Percentiles rank a stretch among this genome's conserved stretches.
Evolutionary conservation across 2,888 invertebrate genomes (phyloP).

Genomic region (Hemaris fuciformis): DNA sequence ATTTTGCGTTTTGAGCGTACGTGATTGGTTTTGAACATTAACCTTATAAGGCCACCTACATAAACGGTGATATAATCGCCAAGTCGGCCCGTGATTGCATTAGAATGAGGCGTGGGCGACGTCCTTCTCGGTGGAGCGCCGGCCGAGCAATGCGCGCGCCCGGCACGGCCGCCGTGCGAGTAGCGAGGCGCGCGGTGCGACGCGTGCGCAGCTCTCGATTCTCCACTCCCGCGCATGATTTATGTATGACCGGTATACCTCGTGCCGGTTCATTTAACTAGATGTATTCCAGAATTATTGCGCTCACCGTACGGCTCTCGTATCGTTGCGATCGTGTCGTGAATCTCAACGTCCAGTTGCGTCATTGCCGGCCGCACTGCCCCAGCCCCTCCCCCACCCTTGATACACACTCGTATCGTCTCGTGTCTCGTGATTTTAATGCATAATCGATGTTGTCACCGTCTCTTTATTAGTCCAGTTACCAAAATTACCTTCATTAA

Average conservation of each 20-base stretch:
- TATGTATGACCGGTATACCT: constrained; percentile 67
- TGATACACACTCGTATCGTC: background rate
- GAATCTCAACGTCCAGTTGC: constrained; percentile 49
- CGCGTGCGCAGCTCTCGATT: constrained; percentile 48
- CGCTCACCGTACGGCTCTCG: constrained; percentile 58
- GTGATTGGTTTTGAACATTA: constrained; percentile 61
- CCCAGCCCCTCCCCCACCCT: background rate
- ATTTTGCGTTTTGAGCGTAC: constrained; percentile 22
- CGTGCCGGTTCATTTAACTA: constrained; percentile 66
- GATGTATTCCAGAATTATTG: constrained; percentile 73
- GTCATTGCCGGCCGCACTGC: constrained; percentile 13
- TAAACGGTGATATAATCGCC: constrained; percentile 74
- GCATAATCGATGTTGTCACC: constrained; percentile 54
- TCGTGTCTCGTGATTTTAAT: constrained; percentile 33
- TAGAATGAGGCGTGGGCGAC: constrained; percentile 62
- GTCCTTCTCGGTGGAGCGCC: constrained; percentile 65
- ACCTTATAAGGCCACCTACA: constrained; percentile 80
- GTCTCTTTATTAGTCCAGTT: constrained; percentile 59
- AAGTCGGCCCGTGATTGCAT: constrained; percentile 63
- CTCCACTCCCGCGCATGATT: constrained; percentile 62
- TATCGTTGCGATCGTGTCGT: constrained; percentile 52
- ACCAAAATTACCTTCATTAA: constrained; percentile 68
- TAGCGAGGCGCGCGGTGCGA: constrained; percentile 45
- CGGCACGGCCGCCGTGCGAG: constrained; percentile 43
- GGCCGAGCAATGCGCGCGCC: constrained; percentile 49